These are phyloP conservation scores for Basileuterus tristriatus DNA, from an alignment of 2,797 vertebrate species.

Conservation along the genomic window DNA sequence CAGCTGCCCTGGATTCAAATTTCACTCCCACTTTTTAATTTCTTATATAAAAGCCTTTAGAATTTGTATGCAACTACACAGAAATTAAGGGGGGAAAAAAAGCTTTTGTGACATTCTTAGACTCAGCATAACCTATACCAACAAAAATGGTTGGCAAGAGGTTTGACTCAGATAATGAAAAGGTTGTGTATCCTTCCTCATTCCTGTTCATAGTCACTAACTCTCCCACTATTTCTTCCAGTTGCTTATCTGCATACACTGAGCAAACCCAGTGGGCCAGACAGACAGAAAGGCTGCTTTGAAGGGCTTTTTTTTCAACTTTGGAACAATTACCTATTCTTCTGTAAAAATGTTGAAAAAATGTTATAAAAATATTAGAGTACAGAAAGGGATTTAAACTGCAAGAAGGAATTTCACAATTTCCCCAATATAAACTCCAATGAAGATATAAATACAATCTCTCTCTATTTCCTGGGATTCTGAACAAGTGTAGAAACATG, in stretches of 20 bases:
- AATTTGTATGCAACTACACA: background rate
- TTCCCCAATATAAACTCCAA: background rate
- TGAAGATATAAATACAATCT: background rate
- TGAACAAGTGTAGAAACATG: background rate
- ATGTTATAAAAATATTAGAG: background rate
- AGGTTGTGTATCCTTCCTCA: background rate
- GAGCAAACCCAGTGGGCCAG: background rate
- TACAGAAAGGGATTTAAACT: background rate
- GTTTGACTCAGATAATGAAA: background rate
- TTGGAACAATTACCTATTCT: background rate
- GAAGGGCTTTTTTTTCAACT: background rate
- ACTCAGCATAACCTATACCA: background rate
- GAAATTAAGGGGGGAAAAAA: background rate
- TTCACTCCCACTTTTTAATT: background rate
- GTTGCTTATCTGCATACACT: background rate
- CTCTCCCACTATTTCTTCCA: background rate
- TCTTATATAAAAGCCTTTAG: background rate
- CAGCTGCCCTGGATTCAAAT: background rate
- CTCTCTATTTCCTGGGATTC: background rate
- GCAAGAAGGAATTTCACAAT: background rate
- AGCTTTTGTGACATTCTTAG: background rate
- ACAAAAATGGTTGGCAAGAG: background rate
- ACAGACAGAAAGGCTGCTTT: background rate
- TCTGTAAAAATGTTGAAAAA: background rate
- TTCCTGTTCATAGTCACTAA: background rate